A percentile compares a stretch with the other conserved stretches of the same genome.
phyloP scores from a whole-genome alignment of 2,888 invertebrate genomes.

The Diplazon laetatorius region DNA sequence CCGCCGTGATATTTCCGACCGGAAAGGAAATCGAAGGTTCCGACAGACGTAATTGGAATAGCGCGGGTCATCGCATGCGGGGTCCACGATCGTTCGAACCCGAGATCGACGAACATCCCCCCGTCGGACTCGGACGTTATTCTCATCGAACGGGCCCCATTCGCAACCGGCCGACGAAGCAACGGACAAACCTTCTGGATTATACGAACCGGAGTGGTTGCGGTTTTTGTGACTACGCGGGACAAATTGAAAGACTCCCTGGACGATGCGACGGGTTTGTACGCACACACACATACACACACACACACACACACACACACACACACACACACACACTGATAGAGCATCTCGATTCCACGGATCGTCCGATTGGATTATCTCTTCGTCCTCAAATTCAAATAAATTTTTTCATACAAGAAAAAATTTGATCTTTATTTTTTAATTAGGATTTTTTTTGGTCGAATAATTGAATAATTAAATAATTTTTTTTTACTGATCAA shows the following conservation, averaged over 20 bases:
- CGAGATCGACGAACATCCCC: constrained; percentile 29
- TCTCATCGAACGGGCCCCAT: no score
- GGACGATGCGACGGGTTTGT: constrained; percentile 4
- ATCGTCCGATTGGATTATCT: no score
- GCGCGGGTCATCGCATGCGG: constrained; percentile 1
- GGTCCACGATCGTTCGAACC: constrained; percentile 27
- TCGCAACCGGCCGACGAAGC: background rate
- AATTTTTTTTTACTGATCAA: no score
- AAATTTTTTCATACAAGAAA: no score
- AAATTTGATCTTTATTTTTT: no score
- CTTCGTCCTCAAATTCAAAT: background rate
- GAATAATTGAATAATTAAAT: background rate
- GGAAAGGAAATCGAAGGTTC: constrained; percentile 59
- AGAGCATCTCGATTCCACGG: no score
- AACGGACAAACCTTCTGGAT: background rate
- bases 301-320: no score
- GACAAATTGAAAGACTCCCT: constrained; percentile 47
- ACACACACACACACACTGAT: no score
- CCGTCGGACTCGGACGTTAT: no score
- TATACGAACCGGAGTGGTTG: constrained; percentile 47
- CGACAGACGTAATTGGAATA: constrained; percentile 49
- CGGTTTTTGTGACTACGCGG: constrained; percentile 39
- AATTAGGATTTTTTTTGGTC: no score
- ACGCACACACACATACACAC: background rate
- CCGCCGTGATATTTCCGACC: constrained; percentile 23